Percentiles rank a stretch among this genome's conserved stretches.
These are phyloP conservation scores for Melanotaenia maccullochi DNA, from an alignment of 2,797 vertebrate species.

Conservation along the genomic window DNA sequence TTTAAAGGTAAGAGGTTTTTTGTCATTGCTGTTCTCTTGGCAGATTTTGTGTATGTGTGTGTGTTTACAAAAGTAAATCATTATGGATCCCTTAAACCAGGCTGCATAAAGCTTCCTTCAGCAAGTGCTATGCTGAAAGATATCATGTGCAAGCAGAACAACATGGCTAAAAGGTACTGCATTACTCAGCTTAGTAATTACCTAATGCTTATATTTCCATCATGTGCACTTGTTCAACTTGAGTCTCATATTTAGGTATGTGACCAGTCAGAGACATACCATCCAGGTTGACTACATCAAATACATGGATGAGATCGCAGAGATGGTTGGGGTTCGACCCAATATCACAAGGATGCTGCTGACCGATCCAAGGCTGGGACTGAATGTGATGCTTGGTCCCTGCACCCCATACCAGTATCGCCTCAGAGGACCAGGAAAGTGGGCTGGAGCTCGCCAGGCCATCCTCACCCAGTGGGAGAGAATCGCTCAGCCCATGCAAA, in stretches of 20 bases:
- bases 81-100: constrained; percentile 44
- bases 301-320: constrained; percentile 91
- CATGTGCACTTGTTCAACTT: not conserved
- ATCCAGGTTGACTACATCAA: constrained; percentile 87
- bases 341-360: constrained; percentile 78
- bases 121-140: constrained; percentile 77
- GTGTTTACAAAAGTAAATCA: not conserved
- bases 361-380: constrained; percentile 84
- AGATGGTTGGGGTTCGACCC: constrained; percentile 81
- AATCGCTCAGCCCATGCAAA: constrained; percentile 81
- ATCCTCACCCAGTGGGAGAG: constrained; percentile 87
- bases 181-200: not conserved
- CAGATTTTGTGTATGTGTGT: not conserved
- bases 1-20: constrained; percentile 80
- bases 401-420: constrained; percentile 89
- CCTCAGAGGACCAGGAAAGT: constrained; percentile 85
- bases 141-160: constrained; percentile 67
- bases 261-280: constrained; percentile 87
- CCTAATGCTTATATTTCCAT: not conserved
- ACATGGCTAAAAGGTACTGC: constrained; percentile 74
- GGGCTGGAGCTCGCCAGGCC: constrained; percentile 84
- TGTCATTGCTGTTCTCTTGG: not conserved
- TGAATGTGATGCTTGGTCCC: constrained; percentile 82
- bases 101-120: constrained; percentile 77
- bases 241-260: constrained; percentile 79